Base-by-base conservation (phyloP, 2,113 vertebrate species). In the Proterorhinus semilunaris region DNA sequence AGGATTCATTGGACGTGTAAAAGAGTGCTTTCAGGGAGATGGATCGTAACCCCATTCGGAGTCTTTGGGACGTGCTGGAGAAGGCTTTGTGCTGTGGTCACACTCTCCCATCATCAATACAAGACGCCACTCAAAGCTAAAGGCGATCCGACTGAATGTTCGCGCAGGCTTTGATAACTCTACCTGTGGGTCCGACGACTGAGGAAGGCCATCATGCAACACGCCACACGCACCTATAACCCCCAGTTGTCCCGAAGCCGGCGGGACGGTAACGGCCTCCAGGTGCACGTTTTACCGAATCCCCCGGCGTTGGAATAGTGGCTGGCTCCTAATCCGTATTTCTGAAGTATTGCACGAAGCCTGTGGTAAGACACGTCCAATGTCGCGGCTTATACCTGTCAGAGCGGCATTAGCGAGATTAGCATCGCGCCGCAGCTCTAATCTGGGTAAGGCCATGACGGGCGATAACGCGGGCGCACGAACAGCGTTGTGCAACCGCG, bases 341-440 rank as follows among this genome's bases (percentile, higher is more conserved):
- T 65, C 64, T 69, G 62, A 83, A 69, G 73, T 74, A 70, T 73
- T 61, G 27, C 71, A 74, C 44, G 53, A 74, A 75, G 53, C 47
- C 9, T 58, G 62, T 1, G 6, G 53, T 72, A 54, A 77, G 49
- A 78, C 42, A 47, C 58, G 62, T 66, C 42, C 54, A 70, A 54
- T 75, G 67, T 83, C 62, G 48, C 61, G 80, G 81, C 63, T 80
- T 63, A 80, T 66, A 73, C 42, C 58, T 88, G 88, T 85, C 84
- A 83, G 65, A 59, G 45, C 42, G 21, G 75, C 52, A 79, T 83
- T 81, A 83, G 63, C 71, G 6, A 81, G 86, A 76, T 88, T 74
- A 86, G 57, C 45, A n/a, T 54, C 42, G 78, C 67, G 73, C 67
- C 76, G 36, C 55, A 4, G 8, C n/a, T 69, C 66, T 70, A 75